These are phyloP conservation scores for Spodoptera picta DNA, from an alignment of 2,888 invertebrate genomes.

Conservation along the genomic window DNA sequence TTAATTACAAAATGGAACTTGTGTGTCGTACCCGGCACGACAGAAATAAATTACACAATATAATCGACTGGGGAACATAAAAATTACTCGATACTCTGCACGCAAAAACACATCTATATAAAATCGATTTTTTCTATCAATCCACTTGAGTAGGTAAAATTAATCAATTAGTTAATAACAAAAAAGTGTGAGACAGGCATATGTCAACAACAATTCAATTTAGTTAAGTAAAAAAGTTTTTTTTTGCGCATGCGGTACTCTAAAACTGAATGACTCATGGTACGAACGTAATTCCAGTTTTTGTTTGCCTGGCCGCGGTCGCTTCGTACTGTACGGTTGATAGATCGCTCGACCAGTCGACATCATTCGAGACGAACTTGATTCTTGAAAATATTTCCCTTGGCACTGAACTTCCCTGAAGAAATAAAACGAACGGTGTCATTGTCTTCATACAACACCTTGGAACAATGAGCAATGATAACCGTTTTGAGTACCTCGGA, in stretches of 20 bases:
- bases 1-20: constrained; percentile 50
- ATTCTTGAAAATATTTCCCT: constrained; percentile 51
- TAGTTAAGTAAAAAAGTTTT: constrained; percentile 5
- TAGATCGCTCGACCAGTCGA: constrained; percentile 28
- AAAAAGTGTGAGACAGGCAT: neutral
- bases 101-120: constrained; percentile 22
- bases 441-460: constrained; percentile 60
- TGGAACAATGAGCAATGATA: constrained; percentile 64
- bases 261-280: constrained; percentile 48
- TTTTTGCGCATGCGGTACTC: constrained; percentile 20
- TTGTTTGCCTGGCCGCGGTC: constrained; percentile 27
- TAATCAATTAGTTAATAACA: constrained; percentile 18
- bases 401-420: constrained; percentile 51
- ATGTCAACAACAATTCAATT: constrained; percentile 7
- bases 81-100: constrained; percentile 21
- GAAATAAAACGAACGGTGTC: constrained; percentile 60
- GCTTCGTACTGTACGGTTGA: constrained; percentile 22
- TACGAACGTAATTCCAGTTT: constrained; percentile 35
- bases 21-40: constrained; percentile 18
- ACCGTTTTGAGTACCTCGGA: constrained; percentile 56
- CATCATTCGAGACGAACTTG: constrained; percentile 24
- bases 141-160: constrained; percentile 4
- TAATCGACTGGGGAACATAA: constrained; percentile 46
- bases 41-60: constrained; percentile 38
- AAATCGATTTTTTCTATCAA: constrained; percentile 17